Percentiles rank a stretch among this genome's conserved stretches.
phyloP scores from a whole-genome alignment of 2,888 invertebrate genomes.

The Craniophora ligustri region DNA sequence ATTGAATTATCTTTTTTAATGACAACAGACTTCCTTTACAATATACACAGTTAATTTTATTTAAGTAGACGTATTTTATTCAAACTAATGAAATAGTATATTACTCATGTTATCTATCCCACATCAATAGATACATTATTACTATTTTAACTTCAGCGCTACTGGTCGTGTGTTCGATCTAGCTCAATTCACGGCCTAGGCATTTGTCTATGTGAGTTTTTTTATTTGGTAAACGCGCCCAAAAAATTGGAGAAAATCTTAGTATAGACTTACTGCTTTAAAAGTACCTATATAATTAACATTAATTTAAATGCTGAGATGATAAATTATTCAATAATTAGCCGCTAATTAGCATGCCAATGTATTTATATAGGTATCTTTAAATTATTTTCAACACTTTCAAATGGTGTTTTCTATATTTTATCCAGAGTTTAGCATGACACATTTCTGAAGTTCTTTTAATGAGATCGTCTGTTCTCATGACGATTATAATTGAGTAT shows the following conservation, averaged over 20 bases:
- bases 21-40: no score
- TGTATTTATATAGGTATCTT: constrained; percentile 5
- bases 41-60: no score
- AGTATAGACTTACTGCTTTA: constrained; percentile 4
- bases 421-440: constrained; percentile 33
- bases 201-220: no score
- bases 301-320: constrained; percentile 8
- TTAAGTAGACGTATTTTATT: no score
- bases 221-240: no score
- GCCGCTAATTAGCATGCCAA: constrained; percentile 32
- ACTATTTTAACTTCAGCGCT: no score
- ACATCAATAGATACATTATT: no score
- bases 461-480: constrained; percentile 53
- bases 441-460: constrained; percentile 42
- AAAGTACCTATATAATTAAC: constrained; percentile 9
- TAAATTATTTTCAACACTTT: constrained; percentile 20
- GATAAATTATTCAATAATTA: constrained; percentile 9
- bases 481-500: constrained; percentile 63
- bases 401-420: constrained; percentile 21
- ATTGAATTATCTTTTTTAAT: constrained; percentile 1
- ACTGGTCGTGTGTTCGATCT: no score
- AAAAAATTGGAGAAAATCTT: no score
- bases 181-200: no score
- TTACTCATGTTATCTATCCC: no score
- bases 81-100: no score